Evolutionary conservation across 1,140 invertebrate species (phyloP), one percentile per base, ranked within the genome.

Genomic region (Heliconius hewitsoni): DNA sequence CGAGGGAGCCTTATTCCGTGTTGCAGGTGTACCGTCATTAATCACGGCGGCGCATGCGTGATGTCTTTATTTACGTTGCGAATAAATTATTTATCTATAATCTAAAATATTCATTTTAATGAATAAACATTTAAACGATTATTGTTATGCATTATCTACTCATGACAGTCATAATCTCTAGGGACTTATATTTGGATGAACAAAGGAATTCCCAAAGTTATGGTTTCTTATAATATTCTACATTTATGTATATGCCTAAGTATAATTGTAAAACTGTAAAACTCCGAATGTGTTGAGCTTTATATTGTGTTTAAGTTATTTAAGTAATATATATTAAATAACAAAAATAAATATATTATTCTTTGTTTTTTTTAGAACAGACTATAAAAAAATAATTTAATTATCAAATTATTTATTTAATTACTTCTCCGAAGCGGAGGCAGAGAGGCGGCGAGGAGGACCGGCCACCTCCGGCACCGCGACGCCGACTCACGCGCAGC

Each of bases 381-480:
- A 46, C 13, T 46, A 46, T 13, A 13, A 46, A 3, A 46, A 46
- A 13, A 46, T 16, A 13, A 23, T 23, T 23, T 23, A n/a, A n/a
- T n/a, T n/a, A n/a, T n/a, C n/a, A 27, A 66, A 66, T 27, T 13
- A 30, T 66, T 66, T 66, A 66, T 30, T 66, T 66, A 66, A 66
- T 66, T 60, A 74, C 27, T 74, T 60, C 55, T 60, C 52, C 30
- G 52, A 60, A 74, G 52, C 19, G 73, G 1, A 37, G 73, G 34
- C 23, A 60, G 55, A 34, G 55, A 30, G 50, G 50, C 18, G 5
- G 19, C 37, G 52, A 34, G 19, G 30, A 8, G 18, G 57, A n/a
- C 57, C 92, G 97, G 84, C 71, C 60, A 23, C 3, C 60, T 11
- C 27, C 23, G 27, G 9, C 55, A 19, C 55, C n/a, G 3, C 55